phyloP scores from a whole-genome alignment of 2,797 vertebrate genomes.

The Tauraco hartlaubi region DNA sequence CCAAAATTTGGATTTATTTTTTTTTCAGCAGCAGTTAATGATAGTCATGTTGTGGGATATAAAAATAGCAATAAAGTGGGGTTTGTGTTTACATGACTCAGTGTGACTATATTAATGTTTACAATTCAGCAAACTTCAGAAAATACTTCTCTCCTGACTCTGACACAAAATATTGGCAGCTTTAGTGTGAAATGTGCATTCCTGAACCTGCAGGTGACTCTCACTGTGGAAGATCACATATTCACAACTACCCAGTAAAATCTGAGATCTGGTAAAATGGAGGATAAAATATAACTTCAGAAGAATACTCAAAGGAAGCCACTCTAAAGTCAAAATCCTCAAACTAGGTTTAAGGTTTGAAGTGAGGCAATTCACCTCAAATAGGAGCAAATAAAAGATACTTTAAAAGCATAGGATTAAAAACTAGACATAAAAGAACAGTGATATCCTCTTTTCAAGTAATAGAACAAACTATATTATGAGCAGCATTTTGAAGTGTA shows the following conservation, averaged over 20 bases:
- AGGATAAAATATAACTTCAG: slow-evolving; percentile 47
- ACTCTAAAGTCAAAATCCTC: slow-evolving; percentile 52
- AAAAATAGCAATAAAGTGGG: not conserved
- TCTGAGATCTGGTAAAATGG: slow-evolving; percentile 26
- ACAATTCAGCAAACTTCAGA: not conserved
- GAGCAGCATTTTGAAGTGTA: slow-evolving; percentile 68
- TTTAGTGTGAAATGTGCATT: not conserved
- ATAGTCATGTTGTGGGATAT: not conserved
- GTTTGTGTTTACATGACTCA: not conserved
- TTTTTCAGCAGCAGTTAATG: not conserved
- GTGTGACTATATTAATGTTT: not conserved
- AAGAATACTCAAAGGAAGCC: slow-evolving; percentile 58
- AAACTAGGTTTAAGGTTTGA: slow-evolving; percentile 55
- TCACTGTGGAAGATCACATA: not conserved
- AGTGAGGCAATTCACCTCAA: slow-evolving; percentile 63
- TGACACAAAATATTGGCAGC: not conserved
- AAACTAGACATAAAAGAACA: slow-evolving; percentile 68
- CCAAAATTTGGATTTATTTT: not conserved
- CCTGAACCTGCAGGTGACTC: not conserved
- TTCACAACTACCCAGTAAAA: slow-evolving; percentile 18
- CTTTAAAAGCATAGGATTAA: slow-evolving; percentile 76
- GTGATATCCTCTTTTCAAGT: slow-evolving; percentile 54
- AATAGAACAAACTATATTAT: slow-evolving; percentile 62
- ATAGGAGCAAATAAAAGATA: slow-evolving; percentile 75
- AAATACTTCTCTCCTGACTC: not conserved